Evolutionary conservation across 1,140 invertebrate genomes (phyloP), one percentile per base, ranked within the genome.

Genomic region (Chionoecetes opilio): DNA sequence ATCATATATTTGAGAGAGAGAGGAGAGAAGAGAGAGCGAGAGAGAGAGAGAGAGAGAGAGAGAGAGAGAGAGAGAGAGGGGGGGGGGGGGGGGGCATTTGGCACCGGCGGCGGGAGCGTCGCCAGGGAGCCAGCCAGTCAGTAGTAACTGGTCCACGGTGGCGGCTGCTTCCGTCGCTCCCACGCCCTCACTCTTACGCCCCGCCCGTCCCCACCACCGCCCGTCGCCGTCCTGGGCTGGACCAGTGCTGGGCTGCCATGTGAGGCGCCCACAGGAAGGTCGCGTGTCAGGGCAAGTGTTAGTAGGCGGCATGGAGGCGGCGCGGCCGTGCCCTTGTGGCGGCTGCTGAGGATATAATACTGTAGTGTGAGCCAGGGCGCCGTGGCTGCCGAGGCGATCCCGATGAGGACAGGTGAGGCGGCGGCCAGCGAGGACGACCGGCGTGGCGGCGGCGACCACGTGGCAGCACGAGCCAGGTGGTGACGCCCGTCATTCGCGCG

Each of bases 351-450:
- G 63, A 75, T 9, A n/a, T n/a, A n/a, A n/a, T n/a, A n/a, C n/a
- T n/a, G 46, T n/a, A 26, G 63, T 75, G 63, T 75, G 63, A 75
- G 21, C 63, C 9, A 5, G 41, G 41, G 41, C 41, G 41, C 26
- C 21, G 63, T 26, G 63, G 63, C 63, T 75, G 21, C 63, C n/a
- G 63, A 75, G 63, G 63, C 8, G 63, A 75, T 26, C 63, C n/a
- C 63, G 63, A 75, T 75, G 63, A 75, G 63, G 63, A 75, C 63
- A 75, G 63, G 63, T n/a, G 63, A 75, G 63, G 63, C 63, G 63
- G 63, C 63, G 63, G 63, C 63, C 63, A 75, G 63, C 63, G 63
- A 75, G 21, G 63, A 75, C 63, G 63, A 75, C 63, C 63, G 21
- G 63, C 63, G 63, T 75, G 63, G 63, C 63, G 21, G 63, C 63